Evolutionary conservation across 1,140 invertebrate genomes (phyloP), one percentile per base, ranked within the genome.

Genomic region (Pinna nobilis): DNA sequence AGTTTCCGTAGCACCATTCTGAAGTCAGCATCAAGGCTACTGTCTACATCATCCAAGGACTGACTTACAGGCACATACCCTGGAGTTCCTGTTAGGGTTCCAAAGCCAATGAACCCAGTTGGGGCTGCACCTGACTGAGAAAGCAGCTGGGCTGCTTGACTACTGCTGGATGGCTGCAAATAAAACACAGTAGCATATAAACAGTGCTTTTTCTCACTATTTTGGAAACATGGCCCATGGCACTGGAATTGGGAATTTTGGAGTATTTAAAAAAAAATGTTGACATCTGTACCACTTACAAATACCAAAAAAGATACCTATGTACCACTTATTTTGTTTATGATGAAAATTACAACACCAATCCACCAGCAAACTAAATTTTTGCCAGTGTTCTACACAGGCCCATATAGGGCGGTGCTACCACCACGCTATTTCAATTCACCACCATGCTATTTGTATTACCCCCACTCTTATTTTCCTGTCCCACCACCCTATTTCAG

Each of bases 151-250:
- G 94, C 94, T 86, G 93, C 94, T 39, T 94, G 90, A 59, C 93
- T 93, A 85, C 94, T 95, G 81, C 92, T 95, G 33, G 95, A 95
- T 33, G 95, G 94, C 94, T 96, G 47, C 70, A 84, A 78, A 53
- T 33, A 82, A 70, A 72, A 64, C 50, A n/a, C 49, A 41, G 30
- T 20, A 28, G 68, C 23, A 55, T 41, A n/a, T 30, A 2, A 25
- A n/a, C 9, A 20, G 11, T n/a, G n/a, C n/a, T n/a, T n/a, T n/a
- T n/a, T n/a, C n/a, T n/a, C n/a, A n/a, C n/a, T n/a, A n/a, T n/a
- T n/a, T n/a, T n/a, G n/a, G n/a, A n/a, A n/a, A n/a, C n/a, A n/a
- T n/a, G n/a, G n/a, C n/a, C n/a, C n/a, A n/a, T n/a, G n/a, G n/a
- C n/a, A n/a, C n/a, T n/a, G n/a, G n/a, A n/a, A n/a, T n/a, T n/a